Conservation (phyloP, 2,888 invertebrate species). For the Sesamia inferens region DNA sequence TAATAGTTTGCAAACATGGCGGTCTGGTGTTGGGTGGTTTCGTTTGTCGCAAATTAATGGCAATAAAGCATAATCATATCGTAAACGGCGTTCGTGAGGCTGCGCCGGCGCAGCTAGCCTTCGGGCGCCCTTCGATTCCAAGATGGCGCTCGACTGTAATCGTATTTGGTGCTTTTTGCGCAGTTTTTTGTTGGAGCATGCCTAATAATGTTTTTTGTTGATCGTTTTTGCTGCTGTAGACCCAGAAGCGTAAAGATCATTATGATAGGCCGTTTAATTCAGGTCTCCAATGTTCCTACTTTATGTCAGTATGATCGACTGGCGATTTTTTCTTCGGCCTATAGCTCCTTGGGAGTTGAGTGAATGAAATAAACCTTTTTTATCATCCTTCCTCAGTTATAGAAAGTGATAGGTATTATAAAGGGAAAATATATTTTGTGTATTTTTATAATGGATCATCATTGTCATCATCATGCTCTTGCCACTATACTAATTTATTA, state of each 20-base stretch:
- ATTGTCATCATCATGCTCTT: no score
- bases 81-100: slow-evolving; percentile 78
- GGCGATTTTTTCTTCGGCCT: slow-evolving; percentile 15
- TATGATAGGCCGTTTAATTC: slow-evolving; percentile 45
- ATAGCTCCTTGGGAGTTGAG: slow-evolving; percentile 4
- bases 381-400: not conserved
- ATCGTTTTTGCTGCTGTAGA: slow-evolving; percentile 34
- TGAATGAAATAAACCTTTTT: not conserved
- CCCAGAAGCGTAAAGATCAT: slow-evolving; percentile 47
- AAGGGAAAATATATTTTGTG: not conserved
- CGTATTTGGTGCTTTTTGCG: slow-evolving; percentile 62
- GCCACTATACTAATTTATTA: no score
- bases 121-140: slow-evolving; percentile 79
- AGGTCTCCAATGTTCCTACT: slow-evolving; percentile 39
- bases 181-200: slow-evolving; percentile 39
- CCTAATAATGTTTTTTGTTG: slow-evolving; percentile 45
- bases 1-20: slow-evolving; percentile 78
- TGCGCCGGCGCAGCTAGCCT: slow-evolving; percentile 72
- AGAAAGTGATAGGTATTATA: not conserved
- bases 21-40: slow-evolving; percentile 83
- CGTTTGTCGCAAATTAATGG: slow-evolving; percentile 88
- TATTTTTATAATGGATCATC: not conserved
- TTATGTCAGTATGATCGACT: slow-evolving; percentile 4
- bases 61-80: slow-evolving; percentile 88
- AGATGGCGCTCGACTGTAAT: slow-evolving; percentile 78